Evolutionary conservation across 2,797 vertebrate genomes (phyloP), one percentile per base, ranked within the genome.

Genomic region (Oryzias sinensis): DNA sequence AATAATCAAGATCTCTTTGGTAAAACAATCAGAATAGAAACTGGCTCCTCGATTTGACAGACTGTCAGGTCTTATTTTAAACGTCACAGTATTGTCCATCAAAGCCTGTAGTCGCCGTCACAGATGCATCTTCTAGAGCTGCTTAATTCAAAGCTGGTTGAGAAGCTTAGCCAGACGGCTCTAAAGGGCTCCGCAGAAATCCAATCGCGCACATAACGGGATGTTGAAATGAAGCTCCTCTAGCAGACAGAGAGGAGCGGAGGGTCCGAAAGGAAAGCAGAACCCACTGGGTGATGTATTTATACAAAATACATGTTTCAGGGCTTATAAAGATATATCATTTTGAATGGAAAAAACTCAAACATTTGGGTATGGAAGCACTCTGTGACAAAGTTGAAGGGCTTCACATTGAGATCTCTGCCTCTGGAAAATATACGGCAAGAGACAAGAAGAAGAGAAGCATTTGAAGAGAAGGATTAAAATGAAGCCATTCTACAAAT

Each of bases 101-200:
- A 46, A 78, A 79, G 59, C 59, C 43, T 83, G 61, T 82, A 83
- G 77, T 82, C 43, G 67, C 82, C 73, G 87, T 84, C 48, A 84
- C 62, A 55, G 68, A 82, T 73, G 75, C 65, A 27, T 62, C 73
- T 71, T 69, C 53, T 60, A 88, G 86, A 89, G 90, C 84, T 80
- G 80, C 86, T 90, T 90, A 90, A 79, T 87, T 88, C 85, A 90
- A 91, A 90, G 85, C 90, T 86, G 85, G 89, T 89, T 92, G 88
- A 89, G 87, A 68, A 80, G 89, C 88, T 91, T 84, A 91, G 87
- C 87, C 88, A 87, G 87, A 82, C 79, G 81, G 83, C 86, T 90
- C 86, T 90, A 79, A 92, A 83, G 82, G 65, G 76, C 84, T 92
- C 79, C 72, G 27, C 78, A 69, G 77, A 89, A 91, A 92, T 90